A percentile compares a stretch with the other conserved stretches of the same genome.
phyloP scores from a whole-genome alignment of 2,797 vertebrate species.

The Diglossa cyanea region DNA sequence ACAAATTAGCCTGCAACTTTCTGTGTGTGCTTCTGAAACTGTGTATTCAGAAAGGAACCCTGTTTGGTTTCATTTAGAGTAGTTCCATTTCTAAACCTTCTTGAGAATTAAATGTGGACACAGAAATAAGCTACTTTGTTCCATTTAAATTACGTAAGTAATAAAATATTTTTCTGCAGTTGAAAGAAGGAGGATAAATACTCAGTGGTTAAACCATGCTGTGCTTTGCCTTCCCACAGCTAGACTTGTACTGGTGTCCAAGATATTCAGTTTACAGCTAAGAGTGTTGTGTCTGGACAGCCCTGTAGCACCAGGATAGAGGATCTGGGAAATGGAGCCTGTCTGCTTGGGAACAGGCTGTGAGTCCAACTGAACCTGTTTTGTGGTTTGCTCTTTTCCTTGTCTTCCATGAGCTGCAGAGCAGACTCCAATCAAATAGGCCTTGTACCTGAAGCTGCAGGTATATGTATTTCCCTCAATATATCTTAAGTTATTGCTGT shows the following conservation, averaged over 20 bases:
- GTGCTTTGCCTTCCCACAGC: slow-evolving; percentile 39
- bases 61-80: not conserved
- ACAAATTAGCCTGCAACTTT: not conserved
- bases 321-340: not conserved
- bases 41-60: not conserved
- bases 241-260: not conserved
- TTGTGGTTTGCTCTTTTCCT: not conserved
- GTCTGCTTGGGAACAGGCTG: not conserved
- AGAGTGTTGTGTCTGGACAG: not conserved
- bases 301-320: not conserved
- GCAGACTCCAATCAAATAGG: not conserved
- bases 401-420: not conserved
- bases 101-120: not conserved
- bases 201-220: slow-evolving; percentile 38
- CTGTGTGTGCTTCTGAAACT: not conserved
- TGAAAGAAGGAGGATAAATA: slow-evolving; percentile 45
- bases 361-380: not conserved
- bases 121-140: slow-evolving; percentile 28
- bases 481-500: not conserved
- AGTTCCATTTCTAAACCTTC: not conserved
- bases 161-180: slow-evolving; percentile 41
- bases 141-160: slow-evolving; percentile 9
- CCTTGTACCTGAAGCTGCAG: not conserved
- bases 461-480: not conserved
- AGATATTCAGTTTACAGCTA: not conserved